Base-by-base conservation (phyloP, 2,888 invertebrate genomes). In the Scaeva pyrastri region DNA sequence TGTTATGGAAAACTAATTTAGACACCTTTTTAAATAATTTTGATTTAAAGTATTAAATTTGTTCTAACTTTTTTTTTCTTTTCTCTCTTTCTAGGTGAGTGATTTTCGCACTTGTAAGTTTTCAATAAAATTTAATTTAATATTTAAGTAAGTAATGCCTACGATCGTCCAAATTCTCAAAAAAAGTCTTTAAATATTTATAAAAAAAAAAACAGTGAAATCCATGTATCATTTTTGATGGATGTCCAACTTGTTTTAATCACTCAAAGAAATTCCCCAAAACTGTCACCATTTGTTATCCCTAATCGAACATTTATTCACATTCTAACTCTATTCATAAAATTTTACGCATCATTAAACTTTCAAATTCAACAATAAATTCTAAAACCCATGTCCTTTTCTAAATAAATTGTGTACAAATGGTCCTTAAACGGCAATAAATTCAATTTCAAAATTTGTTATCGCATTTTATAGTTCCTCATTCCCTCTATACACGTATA, bases 331-430 rank as follows among this genome's bases (percentile, higher is more conserved):
- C 73, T 73, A 12, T 41, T 78, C 39, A 56, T 64, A 43, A n/a
- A 56, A 56, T 73, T 41, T 78, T 39, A 70, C 64, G 50, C 62
- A 74, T 68, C 78, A 79, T 79, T 66, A 41, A 84, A 23, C 66
- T 71, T 58, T 58, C 39, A 75, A 41, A 66, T 71, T 79, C 39
- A 66, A 26, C 71, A 39, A 72, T 79, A 79, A 31, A 75, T 70
- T n/a, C n/a, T 68, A 39, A 50, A 45, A 48, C 39, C 64, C 56
- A 64, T 75, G 48, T 79, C 50, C 60, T 60, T 39, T 16, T 52
- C n/a, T n/a, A n/a, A n/a, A n/a, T 31, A 43, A 71, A 66, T 72
- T 84, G 39, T 56, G 58, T 58, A 58, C 56, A 70, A 70, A 84
- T 84, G 70, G 74, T 56, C 50, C 70, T 48, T 45, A 60, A 52